Evolutionary conservation across 2,888 invertebrate genomes (phyloP).

Genomic region (Galeopsomyia nigrocyanea): DNA sequence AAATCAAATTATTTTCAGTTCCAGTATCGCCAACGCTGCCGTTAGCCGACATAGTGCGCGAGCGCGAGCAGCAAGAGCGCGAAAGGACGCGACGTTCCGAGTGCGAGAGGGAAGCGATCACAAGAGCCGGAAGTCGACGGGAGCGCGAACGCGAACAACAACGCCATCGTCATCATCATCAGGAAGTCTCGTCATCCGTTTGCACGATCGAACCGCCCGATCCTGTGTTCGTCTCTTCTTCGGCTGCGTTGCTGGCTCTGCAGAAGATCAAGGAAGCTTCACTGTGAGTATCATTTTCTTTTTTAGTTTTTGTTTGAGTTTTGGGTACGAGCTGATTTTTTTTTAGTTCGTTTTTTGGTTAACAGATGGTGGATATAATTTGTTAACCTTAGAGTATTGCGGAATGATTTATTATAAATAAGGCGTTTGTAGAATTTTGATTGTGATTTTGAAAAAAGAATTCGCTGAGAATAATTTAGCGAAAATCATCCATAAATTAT

Average conservation of each 20-base stretch:
- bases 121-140: constrained; percentile 20
- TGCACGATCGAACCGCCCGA: constrained; percentile 67
- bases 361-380: too few relatives aligned
- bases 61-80: constrained; percentile 57
- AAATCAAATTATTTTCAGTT: constrained; percentile 1
- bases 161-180: constrained; percentile 52
- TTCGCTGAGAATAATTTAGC: too few relatives aligned
- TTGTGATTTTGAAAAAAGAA: too few relatives aligned
- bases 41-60: constrained; percentile 60
- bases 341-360: too few relatives aligned
- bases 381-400: too few relatives aligned
- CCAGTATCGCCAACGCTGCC: constrained; percentile 63
- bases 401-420: too few relatives aligned
- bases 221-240: constrained; percentile 67
- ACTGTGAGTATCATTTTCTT: constrained; percentile 67
- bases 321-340: too few relatives aligned
- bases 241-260: constrained; percentile 70
- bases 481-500: too few relatives aligned
- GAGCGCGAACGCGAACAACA: constrained; percentile 52
- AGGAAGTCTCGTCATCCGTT: constrained; percentile 60
- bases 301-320: too few relatives aligned
- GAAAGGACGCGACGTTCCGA: constrained; percentile 54
- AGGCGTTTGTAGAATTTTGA: too few relatives aligned
- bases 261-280: constrained; percentile 73
- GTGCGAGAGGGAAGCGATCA: constrained; percentile 61